Evolutionary conservation across 2,888 invertebrate genomes (phyloP), one percentile per base, ranked within the genome.

Genomic region (Ophion ellenae): DNA sequence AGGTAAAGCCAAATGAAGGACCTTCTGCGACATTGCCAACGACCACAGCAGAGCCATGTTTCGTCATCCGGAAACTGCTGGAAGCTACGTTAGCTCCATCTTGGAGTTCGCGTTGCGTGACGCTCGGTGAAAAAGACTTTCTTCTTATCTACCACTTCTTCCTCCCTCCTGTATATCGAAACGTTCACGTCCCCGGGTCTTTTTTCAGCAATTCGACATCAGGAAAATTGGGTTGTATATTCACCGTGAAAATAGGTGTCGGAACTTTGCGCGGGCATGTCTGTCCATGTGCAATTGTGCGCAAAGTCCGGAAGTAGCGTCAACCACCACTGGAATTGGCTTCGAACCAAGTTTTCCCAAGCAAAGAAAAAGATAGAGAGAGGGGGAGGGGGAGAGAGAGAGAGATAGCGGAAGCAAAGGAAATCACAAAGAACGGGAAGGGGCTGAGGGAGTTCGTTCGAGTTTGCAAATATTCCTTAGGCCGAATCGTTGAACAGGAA

Each of bases 11-110:
- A 53, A 71, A 71, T 32, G n/a, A 57, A n/a, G 20, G 53, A 71
- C 28, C 28, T 14, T n/a, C 57, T 36, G 80, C 53, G 66, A 57
- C 53, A 67, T 75, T 11, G 40, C 20, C 57, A 53, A 36, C 57
- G 74, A 66, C 78, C 78, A 47, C 64, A 73, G 77, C 53, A 36
- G 20, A 47, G 75, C 71, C n/a, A 63, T 83, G 85, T 83, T 85
- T 83, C 63, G 79, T 83, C 83, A 83, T 59, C 85, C 85, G 85
- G 85, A 86, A 86, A 86, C 83, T 59, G 63, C 59, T 66, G 53
- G 61, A 71, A 75, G 57, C 78, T 69, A 11, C 14, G 47, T 14
- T 47, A 67, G 77, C n/a, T 14, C 57, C 47, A 64, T 61, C 76
- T 45, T 32, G 69, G 69, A 76, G 76, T 77, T 76, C 57, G 45